Conservation (phyloP, 2,113 vertebrate species). For the Megalops atlanticus region DNA sequence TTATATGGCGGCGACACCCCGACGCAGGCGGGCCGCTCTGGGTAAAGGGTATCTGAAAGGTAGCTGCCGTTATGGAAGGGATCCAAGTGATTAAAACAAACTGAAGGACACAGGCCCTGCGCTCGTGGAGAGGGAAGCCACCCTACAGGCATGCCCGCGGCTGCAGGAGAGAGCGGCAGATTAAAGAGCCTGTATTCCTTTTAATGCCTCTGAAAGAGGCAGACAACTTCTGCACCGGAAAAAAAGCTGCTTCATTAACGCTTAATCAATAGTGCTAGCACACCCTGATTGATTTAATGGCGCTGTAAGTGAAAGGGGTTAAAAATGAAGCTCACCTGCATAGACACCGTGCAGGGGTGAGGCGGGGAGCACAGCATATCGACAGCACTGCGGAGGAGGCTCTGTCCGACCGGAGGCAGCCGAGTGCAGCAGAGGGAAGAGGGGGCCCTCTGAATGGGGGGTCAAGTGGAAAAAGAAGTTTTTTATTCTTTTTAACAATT, state of each 20-base stretch:
- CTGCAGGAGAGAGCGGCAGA: slow-evolving; percentile 83
- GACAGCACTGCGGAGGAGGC: slow-evolving; percentile 44
- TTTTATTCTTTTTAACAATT: slow-evolving; percentile 2
- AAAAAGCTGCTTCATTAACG: slow-evolving; percentile 56
- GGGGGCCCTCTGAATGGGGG: not conserved
- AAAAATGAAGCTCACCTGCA: slow-evolving; percentile 56
- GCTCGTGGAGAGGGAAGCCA: slow-evolving; percentile 77
- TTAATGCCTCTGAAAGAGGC: slow-evolving; percentile 78
- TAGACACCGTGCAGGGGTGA: slow-evolving; percentile 10
- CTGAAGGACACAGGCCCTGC: slow-evolving; percentile 56
- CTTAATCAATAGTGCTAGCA: slow-evolving; percentile 57
- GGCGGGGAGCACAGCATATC: slow-evolving; percentile 35
- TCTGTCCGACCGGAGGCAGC: not conserved
- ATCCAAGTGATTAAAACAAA: slow-evolving; percentile 70
- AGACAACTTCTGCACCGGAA: slow-evolving; percentile 39
- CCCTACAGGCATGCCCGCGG: slow-evolving; percentile 87
- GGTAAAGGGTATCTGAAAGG: slow-evolving; percentile 66
- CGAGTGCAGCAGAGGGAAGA: not conserved
- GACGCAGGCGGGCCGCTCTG: slow-evolving; percentile 40
- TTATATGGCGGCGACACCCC: slow-evolving; percentile 55
- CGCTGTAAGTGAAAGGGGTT: slow-evolving; percentile 60
- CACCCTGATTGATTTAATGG: slow-evolving; percentile 62
- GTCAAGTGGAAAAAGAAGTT: not conserved
- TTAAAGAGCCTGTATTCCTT: slow-evolving; percentile 92
- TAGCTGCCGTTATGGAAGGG: slow-evolving; percentile 60